Percentiles rank a stretch among this genome's conserved stretches.
These are phyloP conservation scores for Euzetes globulus DNA, from an alignment of 2,888 invertebrate species.

Conservation along the genomic window DNA sequence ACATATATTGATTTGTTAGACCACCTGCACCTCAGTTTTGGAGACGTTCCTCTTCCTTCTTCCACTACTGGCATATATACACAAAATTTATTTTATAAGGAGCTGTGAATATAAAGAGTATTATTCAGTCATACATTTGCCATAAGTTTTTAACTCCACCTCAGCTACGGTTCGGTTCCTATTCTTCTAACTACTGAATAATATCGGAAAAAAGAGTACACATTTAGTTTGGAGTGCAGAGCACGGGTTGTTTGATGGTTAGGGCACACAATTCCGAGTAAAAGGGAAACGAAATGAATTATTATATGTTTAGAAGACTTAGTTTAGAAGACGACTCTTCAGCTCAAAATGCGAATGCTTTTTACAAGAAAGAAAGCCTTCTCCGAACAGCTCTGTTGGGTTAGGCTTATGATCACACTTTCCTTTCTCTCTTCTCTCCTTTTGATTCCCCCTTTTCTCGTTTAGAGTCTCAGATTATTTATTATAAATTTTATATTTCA, in stretches of 20 bases:
- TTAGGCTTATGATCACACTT: no score
- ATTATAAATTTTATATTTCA: slow-evolving; percentile 11
- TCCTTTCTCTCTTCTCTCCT: background rate
- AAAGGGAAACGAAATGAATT: slow-evolving; percentile 19
- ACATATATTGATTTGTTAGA: background rate
- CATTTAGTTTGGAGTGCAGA: background rate
- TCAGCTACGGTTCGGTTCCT: background rate
- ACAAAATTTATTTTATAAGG: background rate
- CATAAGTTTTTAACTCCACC: slow-evolving; percentile 23
- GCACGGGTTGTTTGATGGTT: background rate
- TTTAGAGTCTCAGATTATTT: background rate
- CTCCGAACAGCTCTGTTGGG: no score
- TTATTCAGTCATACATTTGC: background rate
- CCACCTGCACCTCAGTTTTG: slow-evolving; percentile 8
- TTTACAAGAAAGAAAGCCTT: no score
- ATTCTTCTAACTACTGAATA: background rate
- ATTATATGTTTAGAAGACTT: background rate
- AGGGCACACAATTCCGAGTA: slow-evolving; percentile 4
- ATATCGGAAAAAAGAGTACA: background rate
- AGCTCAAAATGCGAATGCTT: background rate
- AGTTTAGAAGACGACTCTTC: background rate
- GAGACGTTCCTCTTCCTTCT: slow-evolving; percentile 19
- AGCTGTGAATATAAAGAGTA: background rate
- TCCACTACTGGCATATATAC: slow-evolving; percentile 25
- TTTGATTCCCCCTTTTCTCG: background rate